A percentile compares a stretch with the other conserved stretches of the same genome.
Conservation (phyloP, 2,797 vertebrate species). For the Telmatherina bonti region DNA sequence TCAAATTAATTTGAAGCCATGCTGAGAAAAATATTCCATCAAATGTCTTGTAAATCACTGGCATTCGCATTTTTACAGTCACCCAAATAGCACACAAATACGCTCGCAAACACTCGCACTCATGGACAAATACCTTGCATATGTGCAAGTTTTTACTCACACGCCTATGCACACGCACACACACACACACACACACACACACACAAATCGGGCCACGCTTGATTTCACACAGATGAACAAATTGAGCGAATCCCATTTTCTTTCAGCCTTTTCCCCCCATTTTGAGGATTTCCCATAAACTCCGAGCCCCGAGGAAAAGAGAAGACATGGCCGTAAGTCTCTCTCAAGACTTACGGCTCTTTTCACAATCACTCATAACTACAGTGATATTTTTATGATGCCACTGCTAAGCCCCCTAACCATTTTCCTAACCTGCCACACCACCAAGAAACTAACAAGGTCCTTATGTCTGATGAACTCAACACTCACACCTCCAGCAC, state of each 20-base stretch:
- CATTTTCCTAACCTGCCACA: neutral
- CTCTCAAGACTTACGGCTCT: slow-evolving; percentile 51
- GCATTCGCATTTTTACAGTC: slow-evolving; percentile 18
- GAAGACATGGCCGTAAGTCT: slow-evolving; percentile 46
- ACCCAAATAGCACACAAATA: neutral
- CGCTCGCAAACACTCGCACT: neutral
- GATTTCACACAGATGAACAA: slow-evolving; percentile 37
- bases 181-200: slow-evolving; percentile 19
- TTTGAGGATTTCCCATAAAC: slow-evolving; percentile 49
- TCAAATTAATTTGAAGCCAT: slow-evolving; percentile 72
- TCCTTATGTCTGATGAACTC: slow-evolving; percentile 75
- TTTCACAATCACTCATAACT: slow-evolving; percentile 48
- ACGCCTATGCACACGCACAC: slow-evolving; percentile 22
- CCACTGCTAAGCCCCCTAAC: slow-evolving; percentile 32
- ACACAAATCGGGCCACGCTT: slow-evolving; percentile 2
- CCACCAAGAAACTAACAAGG: slow-evolving; percentile 65
- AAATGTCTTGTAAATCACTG: slow-evolving; percentile 65
- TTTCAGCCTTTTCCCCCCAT: slow-evolving; percentile 19
- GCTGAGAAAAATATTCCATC: slow-evolving; percentile 74
- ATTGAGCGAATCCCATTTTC: slow-evolving; percentile 58
- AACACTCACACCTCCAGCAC: slow-evolving; percentile 35
- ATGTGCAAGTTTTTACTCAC: slow-evolving; percentile 3
- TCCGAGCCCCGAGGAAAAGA: slow-evolving; percentile 34
- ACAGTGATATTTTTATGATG: slow-evolving; percentile 65
- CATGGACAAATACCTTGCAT: slow-evolving; percentile 8